phyloP scores from a whole-genome alignment of 2,888 invertebrate species.

The Drosophila yooni region DNA sequence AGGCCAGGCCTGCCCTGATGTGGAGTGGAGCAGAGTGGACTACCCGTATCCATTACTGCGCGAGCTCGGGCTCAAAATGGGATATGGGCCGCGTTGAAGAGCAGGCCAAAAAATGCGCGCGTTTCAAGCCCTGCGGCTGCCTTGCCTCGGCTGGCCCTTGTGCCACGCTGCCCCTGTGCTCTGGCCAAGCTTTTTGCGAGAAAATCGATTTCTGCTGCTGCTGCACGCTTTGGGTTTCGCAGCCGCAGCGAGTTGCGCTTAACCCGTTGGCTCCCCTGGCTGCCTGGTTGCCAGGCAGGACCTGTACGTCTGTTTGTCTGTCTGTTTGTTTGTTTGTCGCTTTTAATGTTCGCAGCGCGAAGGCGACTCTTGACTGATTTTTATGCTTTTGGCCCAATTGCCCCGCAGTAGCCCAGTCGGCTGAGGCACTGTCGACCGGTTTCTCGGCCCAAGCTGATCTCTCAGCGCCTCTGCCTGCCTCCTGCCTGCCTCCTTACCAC shows the following conservation, averaged over 20 bases:
- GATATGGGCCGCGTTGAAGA: conserved; percentile 18
- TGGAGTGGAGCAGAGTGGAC: conserved; percentile 2
- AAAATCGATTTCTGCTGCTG: conserved; percentile 73
- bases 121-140: conserved; percentile 66
- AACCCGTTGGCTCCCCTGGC: background rate
- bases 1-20: background rate
- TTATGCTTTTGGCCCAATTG: conserved; percentile 81
- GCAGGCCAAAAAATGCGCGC: conserved; percentile 55
- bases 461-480: background rate
- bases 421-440: conserved; percentile 37
- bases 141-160: background rate
- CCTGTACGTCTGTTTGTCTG: conserved; percentile 70
- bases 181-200: conserved; percentile 74
- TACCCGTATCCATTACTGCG: conserved; percentile 51
- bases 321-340: conserved; percentile 80
- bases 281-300: conserved; percentile 24
- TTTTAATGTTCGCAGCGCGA: conserved; percentile 72
- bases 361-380: conserved; percentile 79
- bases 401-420: conserved; percentile 69
- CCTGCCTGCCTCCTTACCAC: conserved; percentile 7
- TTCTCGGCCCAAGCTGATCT: conserved; percentile 45
- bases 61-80: conserved; percentile 31
- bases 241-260: background rate
- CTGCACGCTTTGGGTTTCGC: conserved; percentile 42
- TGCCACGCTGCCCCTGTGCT: conserved; percentile 1